These are phyloP conservation scores for Trypoxylon attenuatum DNA, from an alignment of 2,888 invertebrate genomes.

Conservation along the genomic window DNA sequence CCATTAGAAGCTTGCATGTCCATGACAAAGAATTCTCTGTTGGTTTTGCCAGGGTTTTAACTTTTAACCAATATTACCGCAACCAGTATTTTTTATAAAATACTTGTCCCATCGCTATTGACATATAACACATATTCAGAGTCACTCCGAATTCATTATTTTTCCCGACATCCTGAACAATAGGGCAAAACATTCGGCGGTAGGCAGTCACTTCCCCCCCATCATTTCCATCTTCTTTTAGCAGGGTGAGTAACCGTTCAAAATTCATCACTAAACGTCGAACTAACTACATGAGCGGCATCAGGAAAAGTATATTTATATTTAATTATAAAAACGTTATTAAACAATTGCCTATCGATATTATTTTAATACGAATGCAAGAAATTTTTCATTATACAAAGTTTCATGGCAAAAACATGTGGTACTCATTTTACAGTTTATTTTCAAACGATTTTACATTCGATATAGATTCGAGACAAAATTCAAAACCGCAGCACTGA, in stretches of 20 bases:
- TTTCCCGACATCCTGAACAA: conserved; percentile 58
- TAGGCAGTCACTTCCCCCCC: conserved; percentile 57
- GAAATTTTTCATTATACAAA: no score
- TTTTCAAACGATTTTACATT: no score
- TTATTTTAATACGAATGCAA: no score
- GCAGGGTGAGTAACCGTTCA: conserved; percentile 15
- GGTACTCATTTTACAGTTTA: no score
- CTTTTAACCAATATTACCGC: conserved; percentile 65
- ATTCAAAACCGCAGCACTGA: no score
- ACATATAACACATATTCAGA: conserved; percentile 49
- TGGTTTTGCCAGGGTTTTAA: conserved; percentile 48
- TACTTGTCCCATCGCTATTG: conserved; percentile 54
- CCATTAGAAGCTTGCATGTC: conserved; percentile 75
- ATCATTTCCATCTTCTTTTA: conserved; percentile 11
- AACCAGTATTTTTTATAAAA: conserved; percentile 47
- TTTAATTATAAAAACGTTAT: no score
- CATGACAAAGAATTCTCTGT: conserved; percentile 69
- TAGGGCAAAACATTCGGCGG: conserved; percentile 66
- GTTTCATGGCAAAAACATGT: no score
- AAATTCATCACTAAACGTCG: conserved; percentile 1
- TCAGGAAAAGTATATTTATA: no score
- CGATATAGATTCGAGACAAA: no score
- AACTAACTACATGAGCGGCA: no score
- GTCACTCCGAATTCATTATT: conserved; percentile 39
- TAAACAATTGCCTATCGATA: no score